Base-by-base conservation (phyloP, 2,888 invertebrate genomes). In the Crematogaster levior region DNA sequence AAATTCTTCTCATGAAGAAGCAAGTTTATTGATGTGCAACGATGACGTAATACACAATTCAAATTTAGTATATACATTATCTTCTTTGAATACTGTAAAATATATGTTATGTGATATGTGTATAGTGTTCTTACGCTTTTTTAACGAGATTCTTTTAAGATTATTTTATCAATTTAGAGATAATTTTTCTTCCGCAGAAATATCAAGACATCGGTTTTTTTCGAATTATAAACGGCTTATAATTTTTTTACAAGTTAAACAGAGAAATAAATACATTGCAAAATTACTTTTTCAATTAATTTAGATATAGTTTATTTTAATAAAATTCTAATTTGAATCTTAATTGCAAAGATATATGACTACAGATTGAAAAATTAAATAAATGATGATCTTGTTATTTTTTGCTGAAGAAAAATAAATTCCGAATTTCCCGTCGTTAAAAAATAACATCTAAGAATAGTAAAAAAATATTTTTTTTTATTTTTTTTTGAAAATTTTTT, bases 1-100 rank as follows among this genome's bases (percentile, higher is more conserved):
- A n/a, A 40, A 65, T 53, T 65, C 37, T 75, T 75, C 51, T 63
- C 75, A 40, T 75, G 51, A 65, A 65, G 63, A 53, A 65, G 40
- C n/a, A 65, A 27, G 30, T 75, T 27, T 48, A 48, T n/a, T 63
- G 51, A 21, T 27, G 3, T 24, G 21, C n/a, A 63, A 51, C 24
- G n/a, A 46, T 61, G 51, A 53, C 18, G 27, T 75, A 63, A 63
- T 63, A 37, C 12, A 3, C 34, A 12, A 63, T 37, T n/a, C 10
- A 70, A 21, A 51, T n/a, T n/a, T n/a, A 27, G 24, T 24, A 56
- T 6, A 15, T 40, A 5, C 18, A 30, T 40, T 10, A 15, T 4
- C 15, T 63, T 3, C 7, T 63, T 6, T 63, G 37, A 63, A 61
- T 37, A 61, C 6, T 21, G 21, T 3, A 24, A 63, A 24, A 40